Evolutionary conservation across 2,113 vertebrate species (phyloP).

Genomic region (Neodon shergylaensis): DNA sequence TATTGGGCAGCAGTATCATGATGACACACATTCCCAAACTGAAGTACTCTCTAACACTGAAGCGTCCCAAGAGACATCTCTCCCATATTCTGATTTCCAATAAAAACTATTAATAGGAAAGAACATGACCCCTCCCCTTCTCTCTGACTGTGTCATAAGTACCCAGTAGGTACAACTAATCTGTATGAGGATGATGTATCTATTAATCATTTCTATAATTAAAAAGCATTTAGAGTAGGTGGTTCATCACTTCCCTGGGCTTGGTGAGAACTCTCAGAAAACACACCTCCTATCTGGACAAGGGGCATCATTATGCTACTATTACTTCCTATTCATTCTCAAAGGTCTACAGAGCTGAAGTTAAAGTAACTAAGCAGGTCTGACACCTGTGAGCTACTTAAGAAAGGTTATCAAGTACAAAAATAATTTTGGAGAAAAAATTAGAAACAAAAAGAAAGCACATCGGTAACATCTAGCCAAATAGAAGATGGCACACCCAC

Average conservation of each 20-base stretch:
- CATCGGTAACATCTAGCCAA: neutral
- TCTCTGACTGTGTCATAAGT: conserved; percentile 8
- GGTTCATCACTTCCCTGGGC: neutral
- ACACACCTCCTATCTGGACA: neutral
- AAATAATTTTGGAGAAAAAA: neutral
- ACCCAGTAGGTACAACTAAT: conserved; percentile 17
- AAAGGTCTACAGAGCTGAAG: neutral
- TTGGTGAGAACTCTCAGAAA: conserved; percentile 24
- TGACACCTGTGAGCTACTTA: conserved; percentile 26
- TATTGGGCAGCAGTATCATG: neutral
- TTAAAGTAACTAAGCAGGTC: conserved; percentile 42
- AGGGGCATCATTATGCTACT: neutral
- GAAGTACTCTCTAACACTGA: neutral
- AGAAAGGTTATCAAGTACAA: conserved; percentile 55
- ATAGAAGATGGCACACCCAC: neutral
- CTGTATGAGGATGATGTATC: neutral
- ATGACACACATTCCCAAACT: neutral
- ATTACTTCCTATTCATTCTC: neutral
- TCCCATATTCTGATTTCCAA: conserved; percentile 5
- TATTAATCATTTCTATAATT: conserved; percentile 34
- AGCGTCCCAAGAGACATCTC: neutral
- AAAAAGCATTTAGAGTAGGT: conserved; percentile 44
- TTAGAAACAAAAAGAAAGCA: conserved; percentile 47
- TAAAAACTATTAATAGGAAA: neutral
- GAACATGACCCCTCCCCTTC: neutral